These are phyloP conservation scores for Hydropsyche tenuis DNA, from an alignment of 1,140 invertebrate species.

Conservation along the genomic window DNA sequence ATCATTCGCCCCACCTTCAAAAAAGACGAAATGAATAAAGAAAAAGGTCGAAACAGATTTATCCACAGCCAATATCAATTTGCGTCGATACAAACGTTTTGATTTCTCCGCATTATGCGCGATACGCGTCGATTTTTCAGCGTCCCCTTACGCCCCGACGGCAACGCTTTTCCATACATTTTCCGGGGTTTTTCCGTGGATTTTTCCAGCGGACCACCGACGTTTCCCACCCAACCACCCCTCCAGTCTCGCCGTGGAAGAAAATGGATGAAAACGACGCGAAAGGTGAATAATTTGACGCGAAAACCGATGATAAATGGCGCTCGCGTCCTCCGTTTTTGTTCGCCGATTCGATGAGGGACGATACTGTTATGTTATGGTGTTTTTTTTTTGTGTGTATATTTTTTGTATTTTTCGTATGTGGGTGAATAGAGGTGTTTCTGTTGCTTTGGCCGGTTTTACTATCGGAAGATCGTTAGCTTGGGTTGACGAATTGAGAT, in stretches of 20 bases:
- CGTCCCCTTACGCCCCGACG: not conserved
- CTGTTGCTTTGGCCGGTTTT: no score
- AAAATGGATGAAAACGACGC: constrained; percentile 16
- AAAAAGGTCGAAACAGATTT: no score
- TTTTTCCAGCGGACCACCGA: no score
- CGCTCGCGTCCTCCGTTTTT: not conserved
- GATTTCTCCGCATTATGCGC: not conserved
- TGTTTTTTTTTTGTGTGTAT: not conserved
- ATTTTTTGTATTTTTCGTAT: no score
- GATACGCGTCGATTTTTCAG: constrained; percentile 12
- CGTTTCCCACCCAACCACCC: no score
- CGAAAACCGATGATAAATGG: constrained; percentile 16
- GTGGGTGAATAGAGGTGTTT: no score
- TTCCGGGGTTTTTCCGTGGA: no score
- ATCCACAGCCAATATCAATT: not conserved
- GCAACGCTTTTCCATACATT: not conserved
- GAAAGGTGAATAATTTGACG: constrained; percentile 21
- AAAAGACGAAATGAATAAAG: no score
- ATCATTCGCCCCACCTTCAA: no score
- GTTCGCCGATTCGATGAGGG: no score
- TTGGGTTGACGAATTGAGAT: constrained; percentile 11
- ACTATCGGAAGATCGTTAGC: not conserved
- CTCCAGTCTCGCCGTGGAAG: no score
- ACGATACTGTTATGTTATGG: no score
- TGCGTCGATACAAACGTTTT: constrained; percentile 7